These are phyloP conservation scores for Acomys russatus DNA, from an alignment of 2,797 vertebrate species.

Conservation along the genomic window DNA sequence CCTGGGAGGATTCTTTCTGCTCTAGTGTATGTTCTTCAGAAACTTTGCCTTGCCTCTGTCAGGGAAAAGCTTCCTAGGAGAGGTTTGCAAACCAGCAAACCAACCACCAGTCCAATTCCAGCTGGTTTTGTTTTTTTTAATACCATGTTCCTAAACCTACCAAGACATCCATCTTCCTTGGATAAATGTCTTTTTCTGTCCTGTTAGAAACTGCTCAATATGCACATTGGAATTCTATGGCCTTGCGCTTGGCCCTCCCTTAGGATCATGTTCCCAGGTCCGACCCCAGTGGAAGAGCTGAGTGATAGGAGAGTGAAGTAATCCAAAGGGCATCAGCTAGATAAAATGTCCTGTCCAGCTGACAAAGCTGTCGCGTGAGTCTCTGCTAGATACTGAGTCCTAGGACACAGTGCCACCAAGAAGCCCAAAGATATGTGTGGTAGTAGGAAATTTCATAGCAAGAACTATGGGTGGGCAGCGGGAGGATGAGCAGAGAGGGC, in stretches of 20 bases:
- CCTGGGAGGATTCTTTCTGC: background rate
- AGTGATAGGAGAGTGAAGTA: background rate
- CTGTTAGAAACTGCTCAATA: background rate
- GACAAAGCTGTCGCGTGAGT: background rate
- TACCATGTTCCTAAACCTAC: background rate
- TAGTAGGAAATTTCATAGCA: background rate
- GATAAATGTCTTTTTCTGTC: background rate
- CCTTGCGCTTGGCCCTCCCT: background rate
- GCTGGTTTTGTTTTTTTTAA: background rate
- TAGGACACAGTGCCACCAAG: background rate
- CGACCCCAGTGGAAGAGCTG: background rate
- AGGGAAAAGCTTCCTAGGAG: background rate
- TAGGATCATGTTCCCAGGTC: slow-evolving; percentile 10
- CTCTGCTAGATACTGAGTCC: slow-evolving; percentile 6
- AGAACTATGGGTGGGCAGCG: background rate
- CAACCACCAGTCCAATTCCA: background rate
- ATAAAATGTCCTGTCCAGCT: background rate
- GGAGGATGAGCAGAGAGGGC: background rate
- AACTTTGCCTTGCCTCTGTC: background rate
- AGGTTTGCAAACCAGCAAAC: background rate
- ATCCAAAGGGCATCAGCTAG: background rate
- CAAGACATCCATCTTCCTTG: background rate
- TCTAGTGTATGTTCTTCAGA: background rate
- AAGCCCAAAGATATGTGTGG: background rate
- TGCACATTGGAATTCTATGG: background rate